phyloP scores from a whole-genome alignment of 2,888 invertebrate species.

The Chorisops tibialis region DNA sequence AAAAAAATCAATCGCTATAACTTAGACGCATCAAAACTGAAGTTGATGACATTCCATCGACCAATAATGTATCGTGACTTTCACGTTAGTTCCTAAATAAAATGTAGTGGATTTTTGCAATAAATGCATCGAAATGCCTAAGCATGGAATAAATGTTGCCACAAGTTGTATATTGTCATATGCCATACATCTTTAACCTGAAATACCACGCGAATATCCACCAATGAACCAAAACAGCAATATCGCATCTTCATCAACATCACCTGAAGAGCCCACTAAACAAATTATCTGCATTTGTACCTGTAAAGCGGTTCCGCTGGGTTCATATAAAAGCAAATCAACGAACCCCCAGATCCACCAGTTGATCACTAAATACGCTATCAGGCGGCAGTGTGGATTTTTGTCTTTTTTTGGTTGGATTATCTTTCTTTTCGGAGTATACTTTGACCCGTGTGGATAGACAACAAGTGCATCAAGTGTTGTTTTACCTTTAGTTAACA shows the following conservation, averaged over 20 bases:
- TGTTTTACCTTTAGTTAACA: neutral
- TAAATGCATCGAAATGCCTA: no score
- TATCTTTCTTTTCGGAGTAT: neutral
- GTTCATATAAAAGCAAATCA: constrained; percentile 48
- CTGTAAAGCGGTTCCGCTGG: neutral
- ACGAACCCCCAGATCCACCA: constrained; percentile 44
- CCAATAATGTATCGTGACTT: no score
- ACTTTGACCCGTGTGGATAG: neutral
- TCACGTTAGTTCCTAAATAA: no score
- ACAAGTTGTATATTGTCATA: no score
- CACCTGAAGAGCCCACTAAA: neutral
- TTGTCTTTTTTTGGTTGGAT: neutral
- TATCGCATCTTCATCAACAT: neutral
- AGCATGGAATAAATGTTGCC: no score
- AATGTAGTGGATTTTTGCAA: no score
- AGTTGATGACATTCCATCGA: no score
- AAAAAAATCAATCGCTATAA: no score
- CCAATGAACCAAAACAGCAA: neutral
- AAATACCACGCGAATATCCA: neutral
- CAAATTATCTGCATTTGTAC: neutral
- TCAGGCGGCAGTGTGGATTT: constrained; percentile 24
- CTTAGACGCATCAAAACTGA: no score
- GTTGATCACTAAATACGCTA: constrained; percentile 44
- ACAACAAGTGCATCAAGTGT: neutral
- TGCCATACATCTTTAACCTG: neutral